A percentile compares a stretch with the other conserved stretches of the same genome.
Conservation (phyloP, 2,797 vertebrate genomes). For the Schizopygopsis malacanthus region DNA sequence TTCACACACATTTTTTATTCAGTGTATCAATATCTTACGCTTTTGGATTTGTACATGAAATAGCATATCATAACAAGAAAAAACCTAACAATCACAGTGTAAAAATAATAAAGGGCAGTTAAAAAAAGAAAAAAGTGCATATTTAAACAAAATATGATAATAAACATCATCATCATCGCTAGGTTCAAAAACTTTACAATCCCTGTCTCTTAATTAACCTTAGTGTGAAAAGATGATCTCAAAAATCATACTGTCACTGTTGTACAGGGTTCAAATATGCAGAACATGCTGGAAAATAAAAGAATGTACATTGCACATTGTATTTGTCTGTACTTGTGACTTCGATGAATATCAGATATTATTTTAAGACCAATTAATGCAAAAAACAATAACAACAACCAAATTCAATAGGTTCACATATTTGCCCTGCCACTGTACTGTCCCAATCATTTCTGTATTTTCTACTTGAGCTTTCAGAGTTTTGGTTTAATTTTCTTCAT, state of each 20-base stretch:
- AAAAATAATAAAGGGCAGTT: not conserved
- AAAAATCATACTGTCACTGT: not conserved
- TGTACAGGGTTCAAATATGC: not conserved
- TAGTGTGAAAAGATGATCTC: not conserved
- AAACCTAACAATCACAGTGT: not conserved
- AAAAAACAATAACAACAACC: not conserved
- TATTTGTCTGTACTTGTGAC: not conserved
- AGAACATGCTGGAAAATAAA: not conserved
- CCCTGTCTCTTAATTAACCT: not conserved
- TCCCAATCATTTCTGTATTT: not conserved
- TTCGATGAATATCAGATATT: not conserved
- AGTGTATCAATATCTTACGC: not conserved
- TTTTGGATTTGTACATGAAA: not conserved
- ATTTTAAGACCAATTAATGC: not conserved
- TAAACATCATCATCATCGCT: not conserved
- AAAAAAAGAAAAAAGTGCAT: not conserved
- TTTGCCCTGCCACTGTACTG: not conserved
- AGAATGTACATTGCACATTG: not conserved
- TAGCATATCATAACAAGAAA: not conserved
- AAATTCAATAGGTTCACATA: not conserved
- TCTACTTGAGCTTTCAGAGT: not conserved
- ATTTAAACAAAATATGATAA: not conserved
- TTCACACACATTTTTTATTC: constrained; percentile 31
- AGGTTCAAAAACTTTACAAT: not conserved
- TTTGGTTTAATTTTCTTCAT: not conserved